Percentiles rank a stretch among this genome's conserved stretches.
Conservation (phyloP, 2,888 invertebrate species). For the Eurytoma adleriae region DNA sequence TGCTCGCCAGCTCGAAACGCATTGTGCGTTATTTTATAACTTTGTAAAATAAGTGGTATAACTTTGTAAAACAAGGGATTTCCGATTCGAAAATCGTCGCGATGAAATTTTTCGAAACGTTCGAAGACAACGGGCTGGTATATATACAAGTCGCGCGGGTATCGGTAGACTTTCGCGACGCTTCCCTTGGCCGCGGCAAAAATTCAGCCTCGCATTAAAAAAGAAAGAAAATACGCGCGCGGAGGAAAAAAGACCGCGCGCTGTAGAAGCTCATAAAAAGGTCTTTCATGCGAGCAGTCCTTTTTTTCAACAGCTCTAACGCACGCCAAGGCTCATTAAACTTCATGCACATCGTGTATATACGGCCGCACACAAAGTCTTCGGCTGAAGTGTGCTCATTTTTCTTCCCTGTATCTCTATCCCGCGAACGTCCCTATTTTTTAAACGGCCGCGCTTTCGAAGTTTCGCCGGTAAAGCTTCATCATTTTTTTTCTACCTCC, state of each 20-base stretch:
- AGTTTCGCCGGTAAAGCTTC: not conserved
- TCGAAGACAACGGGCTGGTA: no score
- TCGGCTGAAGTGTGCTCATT: conserved; percentile 35
- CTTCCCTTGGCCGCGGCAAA: no score
- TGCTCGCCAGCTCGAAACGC: no score
- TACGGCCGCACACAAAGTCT: conserved; percentile 23
- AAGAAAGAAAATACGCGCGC: no score
- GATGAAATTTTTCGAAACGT: no score
- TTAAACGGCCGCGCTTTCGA: not conserved
- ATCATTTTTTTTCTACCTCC: not conserved
- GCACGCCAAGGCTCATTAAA: conserved; percentile 64
- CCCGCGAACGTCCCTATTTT: conserved; percentile 2
- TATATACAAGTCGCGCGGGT: no score
- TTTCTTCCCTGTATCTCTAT: conserved; percentile 12
- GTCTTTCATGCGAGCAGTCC: conserved; percentile 15
- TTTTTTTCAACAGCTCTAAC: conserved; percentile 58
- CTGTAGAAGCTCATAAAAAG: conserved; percentile 36
- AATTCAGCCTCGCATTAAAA: no score
- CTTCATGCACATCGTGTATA: conserved; percentile 52
- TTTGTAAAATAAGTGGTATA: no score
- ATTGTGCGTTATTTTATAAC: no score
- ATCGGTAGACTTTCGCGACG: no score
- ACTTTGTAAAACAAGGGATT: no score
- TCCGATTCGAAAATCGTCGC: no score
- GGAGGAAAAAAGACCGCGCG: not conserved